Evolutionary conservation across 2,113 vertebrate species (phyloP).

Genomic region (Leptobrachium ailaonicum): DNA sequence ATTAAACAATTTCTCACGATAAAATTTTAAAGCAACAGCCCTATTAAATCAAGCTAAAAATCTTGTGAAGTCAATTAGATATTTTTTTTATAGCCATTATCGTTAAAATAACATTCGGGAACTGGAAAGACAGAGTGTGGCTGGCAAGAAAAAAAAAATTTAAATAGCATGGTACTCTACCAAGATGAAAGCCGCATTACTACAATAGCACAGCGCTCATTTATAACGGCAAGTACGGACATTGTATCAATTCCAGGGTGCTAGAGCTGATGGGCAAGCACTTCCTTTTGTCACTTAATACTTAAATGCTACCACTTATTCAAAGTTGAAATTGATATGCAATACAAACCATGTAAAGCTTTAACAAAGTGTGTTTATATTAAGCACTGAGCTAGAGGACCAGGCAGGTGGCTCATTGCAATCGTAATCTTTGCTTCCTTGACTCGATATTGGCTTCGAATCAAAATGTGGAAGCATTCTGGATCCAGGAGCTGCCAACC

Average conservation of each 20-base stretch:
- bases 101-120: conserved; percentile 37
- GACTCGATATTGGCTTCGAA: conserved; percentile 22
- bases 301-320: conserved; percentile 50
- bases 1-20: background rate
- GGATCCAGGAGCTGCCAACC: conserved; percentile 21
- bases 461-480: conserved; percentile 22
- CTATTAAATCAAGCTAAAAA: conserved; percentile 1
- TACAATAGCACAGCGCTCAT: conserved; percentile 20
- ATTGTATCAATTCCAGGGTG: conserved; percentile 34
- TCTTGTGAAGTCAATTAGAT: conserved; percentile 18
- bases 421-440: conserved; percentile 21
- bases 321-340: conserved; percentile 37
- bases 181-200: conserved; percentile 6
- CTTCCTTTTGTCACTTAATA: conserved; percentile 46
- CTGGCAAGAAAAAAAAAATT: background rate
- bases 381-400: conserved; percentile 39
- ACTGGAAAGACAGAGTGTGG: background rate
- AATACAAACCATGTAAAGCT: conserved; percentile 23
- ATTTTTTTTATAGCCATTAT: conserved; percentile 24
- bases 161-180: background rate
- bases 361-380: conserved; percentile 44
- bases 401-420: conserved; percentile 40
- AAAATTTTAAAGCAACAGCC: background rate
- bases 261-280: conserved; percentile 27
- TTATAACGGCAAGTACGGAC: conserved; percentile 22